phyloP scores from a whole-genome alignment of 2,888 invertebrate species.

The Sipha maydis region DNA sequence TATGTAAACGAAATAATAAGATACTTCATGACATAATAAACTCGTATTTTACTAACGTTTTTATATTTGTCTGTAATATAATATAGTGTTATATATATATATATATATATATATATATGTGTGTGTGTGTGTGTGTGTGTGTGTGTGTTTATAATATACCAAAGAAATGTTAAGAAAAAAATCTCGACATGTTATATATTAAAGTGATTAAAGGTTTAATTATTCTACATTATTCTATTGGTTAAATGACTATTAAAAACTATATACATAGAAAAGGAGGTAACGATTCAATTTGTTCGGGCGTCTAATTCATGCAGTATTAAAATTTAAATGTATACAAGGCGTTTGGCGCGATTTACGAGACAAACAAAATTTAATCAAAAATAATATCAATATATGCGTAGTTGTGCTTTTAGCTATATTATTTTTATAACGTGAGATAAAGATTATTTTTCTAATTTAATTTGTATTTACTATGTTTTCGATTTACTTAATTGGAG shows the following conservation, averaged over 20 bases:
- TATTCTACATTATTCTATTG: background rate
- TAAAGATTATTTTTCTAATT: slow-evolving; percentile 13
- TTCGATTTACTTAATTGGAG: background rate
- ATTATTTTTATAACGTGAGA: background rate
- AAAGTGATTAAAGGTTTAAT: background rate
- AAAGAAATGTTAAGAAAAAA: background rate
- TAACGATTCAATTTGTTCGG: background rate
- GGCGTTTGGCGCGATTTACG: background rate
- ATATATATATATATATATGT: too few relatives aligned
- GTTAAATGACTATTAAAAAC: background rate
- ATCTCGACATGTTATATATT: background rate
- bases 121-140: too few relatives aligned
- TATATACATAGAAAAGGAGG: background rate
- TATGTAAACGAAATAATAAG: too few relatives aligned
- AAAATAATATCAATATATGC: slow-evolving; percentile 8
- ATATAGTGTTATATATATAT: too few relatives aligned
- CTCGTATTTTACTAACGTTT: too few relatives aligned
- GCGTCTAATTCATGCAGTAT: background rate
- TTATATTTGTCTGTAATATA: too few relatives aligned
- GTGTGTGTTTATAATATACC: too few relatives aligned
- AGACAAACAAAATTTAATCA: slow-evolving; percentile 42
- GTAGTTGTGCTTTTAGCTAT: background rate
- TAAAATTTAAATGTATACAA: slow-evolving; percentile 36
- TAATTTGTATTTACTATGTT: background rate
- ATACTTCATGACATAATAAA: too few relatives aligned